Evolutionary conservation across 2,888 invertebrate species (phyloP), one percentile per base, ranked within the genome.

Genomic region (Phytoseiulus persimilis): DNA sequence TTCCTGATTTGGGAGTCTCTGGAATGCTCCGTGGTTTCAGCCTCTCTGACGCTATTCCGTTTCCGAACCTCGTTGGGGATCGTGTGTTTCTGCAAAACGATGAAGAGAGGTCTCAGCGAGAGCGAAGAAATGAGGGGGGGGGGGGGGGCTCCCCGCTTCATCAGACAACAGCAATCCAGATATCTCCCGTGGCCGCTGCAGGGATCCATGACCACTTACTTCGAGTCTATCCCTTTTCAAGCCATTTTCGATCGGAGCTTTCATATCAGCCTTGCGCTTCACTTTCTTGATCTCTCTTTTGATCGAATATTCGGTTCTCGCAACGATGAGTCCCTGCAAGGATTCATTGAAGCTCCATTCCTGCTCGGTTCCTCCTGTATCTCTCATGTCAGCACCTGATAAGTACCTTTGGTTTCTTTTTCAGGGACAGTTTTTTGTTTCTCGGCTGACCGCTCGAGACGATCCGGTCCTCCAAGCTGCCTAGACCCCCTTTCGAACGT

Each of bases 401-500:
- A 39, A 39, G 39, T 65, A 65, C 65, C 65, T 65, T 65, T 1
- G 65, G 65, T 23, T 65, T 65, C 65, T 65, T 28, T 28, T 65
- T 65, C 65, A 18, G 2, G 65, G 14, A 1, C 14, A 65, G 65
- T 65, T 65, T 65, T 18, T 65, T 65, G 65, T 18, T 65, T 23
- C 65, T 65, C 65, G 65, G 65, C 65, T 65, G 65, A 65, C 14
- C 18, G 65, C 65, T 65, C 23, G 65, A 65, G 65, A 23, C 18
- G 65, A 65, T 65, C 23, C 18, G 65, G 65, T 65, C 23, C 65
- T 65, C 65, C 65, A 32, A 87, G 32, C 87, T 31, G 33, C n/a
- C 87, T 39, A 87, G 14, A 33, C 14, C 33, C 14, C 87, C 87
- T 33, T 87, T 87, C 31, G 87, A 87, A 33, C 87, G 65, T 18